Evolutionary conservation across 2,888 invertebrate species (phyloP), one percentile per base, ranked within the genome.

Genomic region (Cabera pusaria): DNA sequence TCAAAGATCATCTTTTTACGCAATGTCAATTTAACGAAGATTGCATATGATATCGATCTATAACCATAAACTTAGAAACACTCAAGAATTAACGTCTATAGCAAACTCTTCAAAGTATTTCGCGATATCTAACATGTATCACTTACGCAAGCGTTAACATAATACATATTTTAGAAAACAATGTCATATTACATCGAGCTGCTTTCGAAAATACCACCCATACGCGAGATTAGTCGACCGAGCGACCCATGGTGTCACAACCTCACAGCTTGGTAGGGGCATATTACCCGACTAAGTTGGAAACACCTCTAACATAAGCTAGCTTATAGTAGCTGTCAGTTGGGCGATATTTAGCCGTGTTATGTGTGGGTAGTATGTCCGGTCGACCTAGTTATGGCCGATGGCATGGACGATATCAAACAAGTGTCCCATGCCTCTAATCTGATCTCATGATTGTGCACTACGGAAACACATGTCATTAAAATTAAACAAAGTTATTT

Each of bases 311-410:
- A 14, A 14, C 14, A 14, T 14, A 4, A 14, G 49, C 16, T 49
- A 6, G 6, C 8, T 1, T 1, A 5, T 12, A 8, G 53, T 39
- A 52, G 55, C 48, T 42, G 42, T 56, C 40, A 52, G 52, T 65
- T 68, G 64, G 65, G 67, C 39, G 20, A 33, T 23, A 32, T 40
- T 48, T 34, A 21, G 43, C 28, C 26, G 38, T 29, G 23, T 33
- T 42, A 20, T 29, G 67, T 62, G 72, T 74, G 64, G 74, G 76
- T 48, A 56, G 36, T 75, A n/a, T n/a, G 79, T 84, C 83, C 85
- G 84, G 80, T 76, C 83, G 85, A 82, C 85, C 84, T 64, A 84
- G 72, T 71, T 82, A 67, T 50, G 48, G 48, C 10, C 58, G 84
- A 84, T 84, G 77, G 73, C 78, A 80, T 58, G 56, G 39, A 52